Evolutionary conservation across 2,888 invertebrate genomes (phyloP).

Genomic region (Acleris holmiana): DNA sequence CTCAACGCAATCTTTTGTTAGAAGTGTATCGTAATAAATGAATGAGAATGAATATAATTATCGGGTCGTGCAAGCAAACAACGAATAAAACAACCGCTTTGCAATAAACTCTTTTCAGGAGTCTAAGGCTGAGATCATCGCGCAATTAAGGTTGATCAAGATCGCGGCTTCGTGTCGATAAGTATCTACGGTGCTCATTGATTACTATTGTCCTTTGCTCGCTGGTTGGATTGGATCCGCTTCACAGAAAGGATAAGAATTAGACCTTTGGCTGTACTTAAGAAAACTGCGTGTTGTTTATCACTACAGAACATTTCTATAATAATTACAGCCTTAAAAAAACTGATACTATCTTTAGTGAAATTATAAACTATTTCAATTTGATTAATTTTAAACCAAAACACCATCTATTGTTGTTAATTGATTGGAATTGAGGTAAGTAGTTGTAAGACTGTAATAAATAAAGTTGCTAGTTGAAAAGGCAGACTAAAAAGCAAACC

Average conservation of each 20-base stretch:
- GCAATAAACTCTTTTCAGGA: conserved; percentile 26
- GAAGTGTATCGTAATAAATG: background rate
- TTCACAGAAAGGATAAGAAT: conserved; percentile 47
- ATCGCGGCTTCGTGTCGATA: conserved; percentile 57
- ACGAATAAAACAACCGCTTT: conserved; percentile 8
- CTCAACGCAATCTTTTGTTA: conserved; percentile 3
- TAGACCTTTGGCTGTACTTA: conserved; percentile 50
- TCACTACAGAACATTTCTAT: conserved; percentile 39
- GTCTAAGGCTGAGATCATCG: conserved; percentile 26
- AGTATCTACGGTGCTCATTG: conserved; percentile 50
- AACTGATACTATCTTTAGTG: background rate
- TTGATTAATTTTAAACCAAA: background rate
- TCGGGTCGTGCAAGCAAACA: background rate
- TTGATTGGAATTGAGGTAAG: background rate
- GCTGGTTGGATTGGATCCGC: conserved; percentile 51
- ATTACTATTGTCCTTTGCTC: conserved; percentile 55
- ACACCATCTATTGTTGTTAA: background rate
- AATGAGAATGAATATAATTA: background rate
- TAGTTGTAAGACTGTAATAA: no score
- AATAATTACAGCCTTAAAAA: conserved; percentile 7
- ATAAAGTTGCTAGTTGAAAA: no score
- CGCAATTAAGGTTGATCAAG: conserved; percentile 35
- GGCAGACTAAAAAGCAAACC: background rate
- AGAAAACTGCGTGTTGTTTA: conserved; percentile 45
- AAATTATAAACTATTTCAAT: background rate